Conservation (phyloP, 2,113 vertebrate genomes). For the Alaudala cheleensis region DNA sequence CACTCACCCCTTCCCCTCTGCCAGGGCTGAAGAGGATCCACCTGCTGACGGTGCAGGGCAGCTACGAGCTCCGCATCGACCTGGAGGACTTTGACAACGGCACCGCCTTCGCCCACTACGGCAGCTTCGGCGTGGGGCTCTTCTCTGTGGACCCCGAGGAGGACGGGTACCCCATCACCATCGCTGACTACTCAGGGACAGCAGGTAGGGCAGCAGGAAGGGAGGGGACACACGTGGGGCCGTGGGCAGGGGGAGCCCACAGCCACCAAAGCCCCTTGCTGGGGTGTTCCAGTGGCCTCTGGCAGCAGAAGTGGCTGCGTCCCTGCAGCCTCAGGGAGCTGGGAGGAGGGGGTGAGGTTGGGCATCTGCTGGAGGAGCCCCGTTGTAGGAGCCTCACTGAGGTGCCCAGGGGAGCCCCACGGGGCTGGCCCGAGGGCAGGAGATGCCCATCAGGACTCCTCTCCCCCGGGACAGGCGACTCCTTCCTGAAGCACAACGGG, state of each 20-base stretch:
- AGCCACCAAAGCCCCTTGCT: accelerated
- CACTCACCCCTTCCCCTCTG: neutral
- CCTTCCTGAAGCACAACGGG: constrained; percentile 93
- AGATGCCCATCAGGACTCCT: neutral
- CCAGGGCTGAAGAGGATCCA: constrained; percentile 91
- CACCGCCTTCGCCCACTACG: constrained; percentile 89
- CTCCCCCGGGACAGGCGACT: constrained; percentile 79
- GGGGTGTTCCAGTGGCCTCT: neutral
- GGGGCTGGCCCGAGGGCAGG: neutral
- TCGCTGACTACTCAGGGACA: constrained; percentile 90
- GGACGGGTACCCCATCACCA: constrained; percentile 90
- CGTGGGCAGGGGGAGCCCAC: accelerated
- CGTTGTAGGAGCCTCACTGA: neutral
- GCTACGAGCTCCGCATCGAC: constrained; percentile 93
- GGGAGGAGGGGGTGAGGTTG: neutral
- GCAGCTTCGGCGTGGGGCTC: constrained; percentile 91
- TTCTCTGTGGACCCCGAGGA: constrained; percentile 95
- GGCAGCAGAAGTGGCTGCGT: accelerated
- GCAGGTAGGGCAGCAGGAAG: constrained; percentile 76
- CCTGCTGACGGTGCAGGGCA: constrained; percentile 88
- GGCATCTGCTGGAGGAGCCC: neutral
- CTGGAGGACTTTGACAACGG: constrained; percentile 95
- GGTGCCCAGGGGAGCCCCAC: neutral
- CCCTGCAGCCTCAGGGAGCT: neutral
- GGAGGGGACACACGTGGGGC: accelerated